These are phyloP conservation scores for Tapirus indicus DNA, from an alignment of 2,797 vertebrate genomes.

Conservation along the genomic window DNA sequence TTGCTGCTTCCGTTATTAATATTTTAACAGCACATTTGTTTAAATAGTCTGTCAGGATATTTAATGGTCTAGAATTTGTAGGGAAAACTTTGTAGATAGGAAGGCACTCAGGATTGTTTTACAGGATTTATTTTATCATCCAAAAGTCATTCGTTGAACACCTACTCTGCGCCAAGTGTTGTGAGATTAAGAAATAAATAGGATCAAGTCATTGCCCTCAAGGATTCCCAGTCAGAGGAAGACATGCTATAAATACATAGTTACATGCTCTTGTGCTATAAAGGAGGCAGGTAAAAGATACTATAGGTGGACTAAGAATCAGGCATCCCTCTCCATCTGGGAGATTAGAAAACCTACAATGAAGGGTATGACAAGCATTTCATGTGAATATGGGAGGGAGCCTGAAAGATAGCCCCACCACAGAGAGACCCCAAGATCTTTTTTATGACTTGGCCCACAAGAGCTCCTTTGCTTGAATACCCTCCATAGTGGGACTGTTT, in stretches of 20 bases:
- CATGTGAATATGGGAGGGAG: background rate
- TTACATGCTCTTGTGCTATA: background rate
- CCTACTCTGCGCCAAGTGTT: background rate
- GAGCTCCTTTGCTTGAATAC: background rate
- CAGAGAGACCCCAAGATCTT: background rate
- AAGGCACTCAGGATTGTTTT: background rate
- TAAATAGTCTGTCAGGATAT: slow-evolving; percentile 39
- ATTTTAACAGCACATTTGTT: slow-evolving; percentile 59
- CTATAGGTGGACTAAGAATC: background rate
- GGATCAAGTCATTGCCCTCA: background rate
- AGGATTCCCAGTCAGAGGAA: background rate
- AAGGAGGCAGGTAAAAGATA: background rate
- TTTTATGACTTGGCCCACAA: background rate
- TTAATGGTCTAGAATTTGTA: background rate
- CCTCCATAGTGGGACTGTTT: background rate
- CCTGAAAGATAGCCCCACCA: background rate
- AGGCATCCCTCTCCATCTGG: background rate
- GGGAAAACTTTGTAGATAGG: background rate
- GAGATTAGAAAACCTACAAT: background rate
- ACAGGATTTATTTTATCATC: background rate
- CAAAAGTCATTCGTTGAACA: background rate
- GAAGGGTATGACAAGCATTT: background rate
- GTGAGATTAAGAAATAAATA: background rate
- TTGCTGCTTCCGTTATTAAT: slow-evolving; percentile 39
- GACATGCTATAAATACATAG: background rate